Percentiles rank a stretch among this genome's conserved stretches.
Conservation (phyloP, 2,888 invertebrate genomes). For the Eutolmus rufibarbis region DNA sequence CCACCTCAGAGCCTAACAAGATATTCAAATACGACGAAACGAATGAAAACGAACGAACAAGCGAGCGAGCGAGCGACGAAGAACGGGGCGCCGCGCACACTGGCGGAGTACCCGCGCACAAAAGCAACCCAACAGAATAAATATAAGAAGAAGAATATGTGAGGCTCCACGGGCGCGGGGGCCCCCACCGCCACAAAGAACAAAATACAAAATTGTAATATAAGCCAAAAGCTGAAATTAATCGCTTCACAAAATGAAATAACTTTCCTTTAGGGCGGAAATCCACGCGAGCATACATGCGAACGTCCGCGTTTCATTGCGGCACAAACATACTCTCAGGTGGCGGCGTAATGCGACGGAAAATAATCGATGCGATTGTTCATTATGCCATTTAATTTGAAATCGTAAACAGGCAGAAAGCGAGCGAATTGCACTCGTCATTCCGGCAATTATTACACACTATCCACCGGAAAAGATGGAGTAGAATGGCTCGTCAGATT, state of each 20-base stretch:
- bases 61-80: not conserved
- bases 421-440: not conserved
- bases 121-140: not conserved
- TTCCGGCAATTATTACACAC: not conserved
- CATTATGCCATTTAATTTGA: constrained; percentile 1
- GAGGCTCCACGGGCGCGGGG: not conserved
- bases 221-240: constrained; percentile 36
- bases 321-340: not conserved
- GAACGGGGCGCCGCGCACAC: not conserved
- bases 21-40: not conserved
- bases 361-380: constrained; percentile 24
- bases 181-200: not conserved
- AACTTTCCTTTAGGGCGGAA: constrained; percentile 36
- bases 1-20: not conserved
- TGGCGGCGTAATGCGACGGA: not conserved
- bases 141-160: not conserved
- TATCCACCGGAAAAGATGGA: not conserved
- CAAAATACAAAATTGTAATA: constrained; percentile 33
- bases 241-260: constrained; percentile 37
- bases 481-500: not conserved
- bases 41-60: not conserved
- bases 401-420: not conserved
- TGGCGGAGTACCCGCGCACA: not conserved
- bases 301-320: not conserved
- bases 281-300: constrained; percentile 15